Base-by-base conservation (phyloP, 2,888 invertebrate species). In the Lasioglossum vierecki region DNA sequence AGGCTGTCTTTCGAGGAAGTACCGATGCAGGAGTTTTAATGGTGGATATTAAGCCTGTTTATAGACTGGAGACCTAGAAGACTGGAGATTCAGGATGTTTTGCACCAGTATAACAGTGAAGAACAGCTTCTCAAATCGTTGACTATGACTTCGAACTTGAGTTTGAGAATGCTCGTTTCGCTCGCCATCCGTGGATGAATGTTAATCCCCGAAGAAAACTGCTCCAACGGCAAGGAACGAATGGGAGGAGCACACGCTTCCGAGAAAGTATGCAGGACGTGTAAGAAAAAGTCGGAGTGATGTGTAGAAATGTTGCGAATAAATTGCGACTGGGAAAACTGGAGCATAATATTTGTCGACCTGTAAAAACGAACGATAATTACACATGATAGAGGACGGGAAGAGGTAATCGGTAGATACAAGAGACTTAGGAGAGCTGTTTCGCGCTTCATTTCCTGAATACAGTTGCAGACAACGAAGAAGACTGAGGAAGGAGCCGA, bases 251-350 rank as follows among this genome's bases (percentile, higher is more conserved):
- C 1, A 5, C 22, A 13, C 35, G 39, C 5, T 41, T 8, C 49
- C 22, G 30, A 73, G 53, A 74, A 57, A 57, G 18, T 74, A 39
- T 35, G 57, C 30, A 15, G 39, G 15, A 39, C 15, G 4, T 8
- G 18, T 13, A 26, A 11, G 57, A 26, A 39, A 35, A 15, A 74
- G 57, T 1, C 5, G 6, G 9, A n/a, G 39, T 3, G 4, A 39
- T 15, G 53, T 39, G 39, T 22, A 22, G 30, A 66, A 66, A 76
- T 30, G 44, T 76, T 3, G 9, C 18, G 26, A 60, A 41, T 53
- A 35, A 57, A 57, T 74, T 57, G 39, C 53, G 6, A n/a, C 39
- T 15, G 41, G 26, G 76, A 35, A 76, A 76, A 76, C 44, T 76
- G 76, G 76, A 76, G 63, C 76, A 6, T 26, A 75, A 60, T 35